Evolutionary conservation across 1,140 invertebrate genomes (phyloP).

Genomic region (Triops longicaudatus): DNA sequence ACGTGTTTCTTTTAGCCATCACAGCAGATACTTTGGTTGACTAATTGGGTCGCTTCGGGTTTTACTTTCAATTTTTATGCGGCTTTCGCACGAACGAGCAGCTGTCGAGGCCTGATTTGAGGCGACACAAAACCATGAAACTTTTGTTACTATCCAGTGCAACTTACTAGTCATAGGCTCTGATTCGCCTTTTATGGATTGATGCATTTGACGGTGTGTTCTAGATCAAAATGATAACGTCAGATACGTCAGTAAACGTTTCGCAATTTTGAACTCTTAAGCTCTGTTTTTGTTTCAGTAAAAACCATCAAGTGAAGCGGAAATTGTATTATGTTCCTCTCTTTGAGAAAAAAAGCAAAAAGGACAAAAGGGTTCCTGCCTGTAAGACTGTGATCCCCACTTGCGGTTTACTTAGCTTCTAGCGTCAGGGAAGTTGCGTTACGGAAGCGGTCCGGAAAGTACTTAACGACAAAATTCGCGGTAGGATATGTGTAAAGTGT

Average conservation of each 20-base stretch:
- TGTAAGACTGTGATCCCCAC: too few relatives aligned
- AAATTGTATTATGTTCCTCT: too few relatives aligned
- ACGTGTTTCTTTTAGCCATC: background rate
- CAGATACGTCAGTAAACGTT: background rate
- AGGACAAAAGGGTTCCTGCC: too few relatives aligned
- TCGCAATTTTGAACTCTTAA: background rate
- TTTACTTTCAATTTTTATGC: constrained; percentile 4
- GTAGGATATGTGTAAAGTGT: background rate
- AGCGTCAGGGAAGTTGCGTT: too few relatives aligned
- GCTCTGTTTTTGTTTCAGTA: too few relatives aligned
- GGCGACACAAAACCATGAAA: background rate
- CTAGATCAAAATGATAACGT: too few relatives aligned
- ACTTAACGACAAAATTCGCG: too few relatives aligned
- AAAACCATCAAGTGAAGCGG: too few relatives aligned
- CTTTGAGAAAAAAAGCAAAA: too few relatives aligned
- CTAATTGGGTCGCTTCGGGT: background rate
- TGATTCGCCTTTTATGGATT: background rate
- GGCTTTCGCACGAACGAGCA: background rate
- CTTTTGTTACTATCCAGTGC: background rate
- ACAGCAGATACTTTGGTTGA: background rate
- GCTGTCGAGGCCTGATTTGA: background rate
- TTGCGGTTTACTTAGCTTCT: too few relatives aligned
- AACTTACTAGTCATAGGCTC: background rate
- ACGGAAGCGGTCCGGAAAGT: too few relatives aligned
- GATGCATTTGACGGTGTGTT: too few relatives aligned